Evolutionary conservation across 2,797 vertebrate species (phyloP), one percentile per base, ranked within the genome.

Genomic region (Pangasius djambal): DNA sequence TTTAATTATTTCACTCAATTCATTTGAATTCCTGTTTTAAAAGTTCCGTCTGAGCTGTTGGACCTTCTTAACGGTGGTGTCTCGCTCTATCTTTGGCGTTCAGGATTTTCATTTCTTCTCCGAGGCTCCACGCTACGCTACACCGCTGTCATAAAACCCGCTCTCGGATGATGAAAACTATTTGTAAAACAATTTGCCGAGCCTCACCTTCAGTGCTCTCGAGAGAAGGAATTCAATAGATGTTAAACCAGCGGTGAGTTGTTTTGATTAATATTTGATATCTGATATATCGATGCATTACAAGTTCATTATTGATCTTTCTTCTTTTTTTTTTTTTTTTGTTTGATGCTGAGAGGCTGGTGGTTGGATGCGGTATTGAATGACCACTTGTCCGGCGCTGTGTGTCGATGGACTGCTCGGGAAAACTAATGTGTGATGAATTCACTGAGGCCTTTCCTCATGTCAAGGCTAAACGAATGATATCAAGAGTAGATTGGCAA

Each of bases 231-330:
- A 86, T 89, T 89, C 86, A 83, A 92, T 86, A 89, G 86, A 91
- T 89, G 57, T 72, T 91, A 75, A 88, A 92, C 67, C 69, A 57
- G 85, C 77, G 37, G 79, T 28, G 74, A 87, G 65, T 89, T 89
- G 86, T 87, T 92, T 91, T 91, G 88, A 92, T 92, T 90, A 89
- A 92, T 91, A 92, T 91, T 90, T 92, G 86, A 92, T 91, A 82
- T 90, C 59, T 85, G 87, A 86, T 89, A 85, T 90, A 89, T 91
- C 75, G 87, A 86, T 91, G 87, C 88, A 89, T 90, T 90, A 91
- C 88, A 67, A 84, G 61, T 84, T 84, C 61, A 20, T 84, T 52
- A 69, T 84, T n/a, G 74, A 59, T 87, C 87, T 86, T 88, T 86
- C 40, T 72, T 69, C 40, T 44, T 44, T 44, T 44, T 44, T n/a